Percentiles rank a stretch among this genome's conserved stretches.
These are phyloP conservation scores for Drosophila quasianomalipes DNA, from an alignment of 2,888 invertebrate species.

Conservation along the genomic window DNA sequence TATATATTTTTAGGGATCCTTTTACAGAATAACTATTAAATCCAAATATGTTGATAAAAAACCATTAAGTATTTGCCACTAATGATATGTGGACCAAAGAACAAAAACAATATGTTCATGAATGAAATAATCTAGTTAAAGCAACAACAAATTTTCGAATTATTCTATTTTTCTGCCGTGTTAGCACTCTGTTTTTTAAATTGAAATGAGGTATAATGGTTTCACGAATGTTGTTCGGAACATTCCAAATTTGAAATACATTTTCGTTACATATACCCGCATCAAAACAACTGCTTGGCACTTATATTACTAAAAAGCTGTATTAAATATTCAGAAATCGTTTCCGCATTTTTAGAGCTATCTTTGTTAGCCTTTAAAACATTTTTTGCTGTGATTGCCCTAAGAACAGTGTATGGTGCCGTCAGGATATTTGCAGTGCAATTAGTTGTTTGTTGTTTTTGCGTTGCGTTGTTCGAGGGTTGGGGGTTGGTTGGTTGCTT, in stretches of 20 bases:
- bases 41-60: conserved; percentile 13
- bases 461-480: conserved; percentile 29
- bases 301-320: neutral
- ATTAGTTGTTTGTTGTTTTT: conserved; percentile 15
- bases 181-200: neutral
- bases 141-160: conserved; percentile 20
- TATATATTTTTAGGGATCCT: neutral
- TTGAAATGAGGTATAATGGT: neutral
- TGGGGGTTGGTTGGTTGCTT: conserved; percentile 23
- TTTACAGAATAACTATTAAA: conserved; percentile 2
- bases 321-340: neutral
- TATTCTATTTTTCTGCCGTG: conserved; percentile 29
- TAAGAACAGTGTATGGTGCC: neutral
- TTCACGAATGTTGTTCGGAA: neutral
- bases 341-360: neutral
- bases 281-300: too few relatives aligned
- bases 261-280: too few relatives aligned
- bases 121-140: conserved; percentile 51
- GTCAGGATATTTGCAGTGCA: neutral
- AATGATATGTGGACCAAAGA: conserved; percentile 1
- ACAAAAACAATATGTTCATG: conserved; percentile 46
- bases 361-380: neutral
- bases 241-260: neutral
- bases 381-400: neutral
- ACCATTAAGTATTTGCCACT: conserved; percentile 8